These are phyloP conservation scores for Belonocnema kinseyi DNA, from an alignment of 1,140 invertebrate species.

Conservation along the genomic window DNA sequence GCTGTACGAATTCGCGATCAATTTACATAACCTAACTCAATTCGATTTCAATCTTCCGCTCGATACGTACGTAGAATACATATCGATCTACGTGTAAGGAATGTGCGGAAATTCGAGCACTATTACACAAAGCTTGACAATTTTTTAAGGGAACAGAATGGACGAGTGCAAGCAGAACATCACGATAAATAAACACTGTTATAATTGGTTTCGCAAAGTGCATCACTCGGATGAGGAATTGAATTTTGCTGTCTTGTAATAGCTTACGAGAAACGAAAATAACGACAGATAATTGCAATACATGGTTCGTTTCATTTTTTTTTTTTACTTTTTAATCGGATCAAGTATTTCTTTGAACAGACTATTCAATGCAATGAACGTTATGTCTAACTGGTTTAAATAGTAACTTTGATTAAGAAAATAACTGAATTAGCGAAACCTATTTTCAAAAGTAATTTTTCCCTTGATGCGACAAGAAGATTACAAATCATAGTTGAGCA, in stretches of 20 bases:
- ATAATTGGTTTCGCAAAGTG: constrained; percentile 16
- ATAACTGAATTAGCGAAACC: constrained; percentile 16
- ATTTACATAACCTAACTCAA: constrained; percentile 57
- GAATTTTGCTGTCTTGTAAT: constrained; percentile 19
- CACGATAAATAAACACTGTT: constrained; percentile 23
- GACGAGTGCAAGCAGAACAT: constrained; percentile 20
- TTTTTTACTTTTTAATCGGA: not conserved
- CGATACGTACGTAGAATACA: constrained; percentile 31
- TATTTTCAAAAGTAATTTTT: not conserved
- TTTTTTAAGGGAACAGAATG: constrained; percentile 14
- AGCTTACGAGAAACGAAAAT: constrained; percentile 11
- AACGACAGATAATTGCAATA: not conserved
- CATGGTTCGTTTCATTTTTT: not conserved
- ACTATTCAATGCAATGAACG: not conserved
- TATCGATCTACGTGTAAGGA: constrained; percentile 31
- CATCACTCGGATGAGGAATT: constrained; percentile 28
- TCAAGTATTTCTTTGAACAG: not conserved
- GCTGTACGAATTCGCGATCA: constrained; percentile 50
- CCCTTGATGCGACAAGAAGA: constrained; percentile 16
- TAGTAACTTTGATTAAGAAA: not conserved
- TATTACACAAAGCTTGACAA: constrained; percentile 31
- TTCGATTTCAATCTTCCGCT: constrained; percentile 53
- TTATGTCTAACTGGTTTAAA: not conserved
- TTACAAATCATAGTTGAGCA: constrained; percentile 21
- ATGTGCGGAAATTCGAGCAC: constrained; percentile 28